Evolutionary conservation across 2,113 vertebrate genomes (phyloP).

Genomic region (Ictidomys tridecemlineatus): DNA sequence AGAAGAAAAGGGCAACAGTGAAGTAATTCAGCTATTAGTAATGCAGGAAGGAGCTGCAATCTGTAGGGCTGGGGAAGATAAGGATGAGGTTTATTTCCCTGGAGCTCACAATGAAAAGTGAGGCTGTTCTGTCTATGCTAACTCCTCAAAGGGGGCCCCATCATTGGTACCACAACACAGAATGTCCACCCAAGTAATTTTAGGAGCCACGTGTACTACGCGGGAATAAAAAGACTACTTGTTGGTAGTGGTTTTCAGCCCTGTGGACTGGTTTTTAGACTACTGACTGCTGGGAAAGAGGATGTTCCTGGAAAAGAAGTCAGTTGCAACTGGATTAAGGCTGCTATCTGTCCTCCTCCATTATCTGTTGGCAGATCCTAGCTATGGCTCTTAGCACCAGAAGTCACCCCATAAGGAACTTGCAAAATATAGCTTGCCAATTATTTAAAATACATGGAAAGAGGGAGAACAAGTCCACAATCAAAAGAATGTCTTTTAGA

Average conservation of each 20-base stretch:
- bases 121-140: not conserved
- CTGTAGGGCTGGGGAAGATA: not conserved
- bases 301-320: not conserved
- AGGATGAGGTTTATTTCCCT: not conserved
- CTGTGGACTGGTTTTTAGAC: not conserved
- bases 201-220: not conserved
- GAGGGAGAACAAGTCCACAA: not conserved
- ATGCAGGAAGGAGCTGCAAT: not conserved
- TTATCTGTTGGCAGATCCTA: not conserved
- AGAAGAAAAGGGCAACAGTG: not conserved
- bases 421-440: not conserved
- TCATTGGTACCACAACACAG: not conserved
- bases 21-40: not conserved
- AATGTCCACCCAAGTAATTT: not conserved
- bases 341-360: not conserved
- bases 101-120: not conserved
- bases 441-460: not conserved
- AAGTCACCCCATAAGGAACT: not conserved
- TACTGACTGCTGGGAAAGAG: not conserved
- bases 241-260: too few species aligned
- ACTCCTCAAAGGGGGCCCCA: not conserved
- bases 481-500: not conserved
- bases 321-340: not conserved
- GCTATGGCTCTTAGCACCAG: too few species aligned
- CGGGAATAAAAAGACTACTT: not conserved